Conservation (phyloP, 2,888 invertebrate species). For the Oligia fasciuncula region DNA sequence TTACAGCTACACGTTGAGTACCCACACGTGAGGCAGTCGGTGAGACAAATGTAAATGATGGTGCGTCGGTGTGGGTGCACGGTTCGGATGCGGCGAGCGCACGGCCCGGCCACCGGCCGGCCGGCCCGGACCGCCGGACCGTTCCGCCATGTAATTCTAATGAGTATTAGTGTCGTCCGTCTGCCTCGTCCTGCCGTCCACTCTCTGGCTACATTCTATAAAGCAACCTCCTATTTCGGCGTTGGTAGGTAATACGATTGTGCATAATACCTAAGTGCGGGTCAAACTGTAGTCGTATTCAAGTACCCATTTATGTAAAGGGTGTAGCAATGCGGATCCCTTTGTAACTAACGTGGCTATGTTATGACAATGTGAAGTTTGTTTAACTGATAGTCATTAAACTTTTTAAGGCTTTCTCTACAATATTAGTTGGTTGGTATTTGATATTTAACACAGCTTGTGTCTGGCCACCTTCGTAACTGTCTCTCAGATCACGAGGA, state of each 20-base stretch:
- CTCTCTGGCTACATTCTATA: conserved; percentile 71
- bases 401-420: conserved; percentile 14
- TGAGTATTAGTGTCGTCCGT: conserved; percentile 88
- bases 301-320: conserved; percentile 58
- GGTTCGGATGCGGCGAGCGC: conserved; percentile 43
- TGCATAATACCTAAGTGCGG: conserved; percentile 69
- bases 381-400: conserved; percentile 32
- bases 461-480: neutral
- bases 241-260: conserved; percentile 74
- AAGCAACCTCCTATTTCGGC: conserved; percentile 73
- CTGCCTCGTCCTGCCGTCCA: conserved; percentile 72
- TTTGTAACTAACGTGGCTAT: conserved; percentile 40
- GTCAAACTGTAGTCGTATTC: conserved; percentile 61
- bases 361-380: conserved; percentile 43
- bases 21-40: conserved; percentile 35
- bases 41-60: conserved; percentile 61
- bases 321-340: conserved; percentile 44
- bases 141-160: conserved; percentile 89
- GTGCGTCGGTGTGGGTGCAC: conserved; percentile 41
- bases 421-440: neutral
- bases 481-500: too few relatives aligned
- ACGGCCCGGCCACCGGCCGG: conserved; percentile 30
- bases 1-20: conserved; percentile 26
- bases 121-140: conserved; percentile 62
- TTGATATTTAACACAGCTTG: neutral